Percentiles rank a stretch among this genome's conserved stretches.
Conservation (phyloP, 2,888 invertebrate genomes). For the Ramazzottius varieornatus region DNA sequence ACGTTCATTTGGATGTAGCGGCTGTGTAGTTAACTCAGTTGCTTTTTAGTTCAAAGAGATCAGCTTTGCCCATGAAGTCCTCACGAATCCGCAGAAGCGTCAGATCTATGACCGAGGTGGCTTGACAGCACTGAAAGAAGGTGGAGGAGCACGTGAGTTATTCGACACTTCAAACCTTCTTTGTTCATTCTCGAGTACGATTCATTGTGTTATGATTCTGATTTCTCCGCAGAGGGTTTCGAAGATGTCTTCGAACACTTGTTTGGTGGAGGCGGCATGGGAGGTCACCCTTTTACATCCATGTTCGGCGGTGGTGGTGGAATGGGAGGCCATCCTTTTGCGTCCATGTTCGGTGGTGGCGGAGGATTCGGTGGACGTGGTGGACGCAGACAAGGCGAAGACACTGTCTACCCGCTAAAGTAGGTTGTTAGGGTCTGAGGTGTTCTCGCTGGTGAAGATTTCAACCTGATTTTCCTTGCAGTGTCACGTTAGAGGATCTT, state of each 20-base stretch:
- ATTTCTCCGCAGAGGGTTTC: slow-evolving; percentile 9
- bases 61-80: slow-evolving; percentile 71
- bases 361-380: slow-evolving; percentile 16
- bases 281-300: slow-evolving; percentile 11
- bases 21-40: not conserved
- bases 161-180: too few relatives aligned
- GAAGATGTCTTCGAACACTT: slow-evolving; percentile 42
- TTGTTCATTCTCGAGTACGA: too few relatives aligned
- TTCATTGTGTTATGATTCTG: not conserved
- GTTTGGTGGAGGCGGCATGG: slow-evolving; percentile 32
- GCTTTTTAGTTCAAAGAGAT: slow-evolving; percentile 54
- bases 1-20: not conserved
- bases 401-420: slow-evolving; percentile 53
- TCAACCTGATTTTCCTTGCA: slow-evolving; percentile 13
- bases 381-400: slow-evolving; percentile 40
- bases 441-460: not conserved
- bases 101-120: slow-evolving; percentile 62
- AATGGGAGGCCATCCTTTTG: slow-evolving; percentile 8
- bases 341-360: slow-evolving; percentile 23
- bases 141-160: slow-evolving; percentile 31
- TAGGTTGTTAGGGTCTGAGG: slow-evolving; percentile 15
- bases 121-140: slow-evolving; percentile 60
- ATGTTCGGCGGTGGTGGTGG: slow-evolving; percentile 8
- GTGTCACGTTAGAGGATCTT: slow-evolving; percentile 60
- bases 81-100: slow-evolving; percentile 62